Percentiles rank a stretch among this genome's conserved stretches.
Evolutionary conservation across 2,888 invertebrate genomes (phyloP).

Genomic region (Dastarcus helophoroides): DNA sequence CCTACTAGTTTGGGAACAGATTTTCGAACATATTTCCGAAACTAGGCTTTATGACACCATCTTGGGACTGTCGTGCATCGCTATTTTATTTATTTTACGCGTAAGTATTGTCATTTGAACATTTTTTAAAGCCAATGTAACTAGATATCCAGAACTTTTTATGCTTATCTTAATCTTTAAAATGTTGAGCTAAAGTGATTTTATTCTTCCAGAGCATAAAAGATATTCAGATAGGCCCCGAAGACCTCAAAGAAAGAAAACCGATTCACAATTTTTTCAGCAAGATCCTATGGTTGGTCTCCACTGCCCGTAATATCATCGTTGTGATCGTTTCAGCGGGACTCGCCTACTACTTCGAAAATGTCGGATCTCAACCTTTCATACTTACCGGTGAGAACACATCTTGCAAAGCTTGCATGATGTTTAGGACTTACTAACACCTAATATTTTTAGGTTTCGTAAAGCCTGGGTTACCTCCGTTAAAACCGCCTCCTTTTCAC

Average conservation of each 20-base stretch:
- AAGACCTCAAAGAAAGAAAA: slow-evolving; percentile 37
- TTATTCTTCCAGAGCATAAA: slow-evolving; percentile 54
- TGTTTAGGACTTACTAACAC: not conserved
- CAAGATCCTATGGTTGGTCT: slow-evolving; percentile 57
- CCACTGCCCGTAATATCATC: slow-evolving; percentile 64
- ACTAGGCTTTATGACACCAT: slow-evolving; percentile 59
- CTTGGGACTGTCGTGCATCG: slow-evolving; percentile 58
- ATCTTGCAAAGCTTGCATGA: not conserved
- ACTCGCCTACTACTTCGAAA: slow-evolving; percentile 54
- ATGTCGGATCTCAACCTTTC: slow-evolving; percentile 47
- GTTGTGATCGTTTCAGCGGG: slow-evolving; percentile 59
- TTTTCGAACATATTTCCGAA: slow-evolving; percentile 59
- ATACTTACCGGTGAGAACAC: slow-evolving; percentile 46
- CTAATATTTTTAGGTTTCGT: slow-evolving; percentile 46
- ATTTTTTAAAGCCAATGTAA: not conserved
- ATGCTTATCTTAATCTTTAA: not conserved
- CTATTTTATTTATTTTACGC: slow-evolving; percentile 55
- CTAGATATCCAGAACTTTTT: not conserved
- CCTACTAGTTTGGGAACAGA: slow-evolving; percentile 55
- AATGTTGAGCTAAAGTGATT: not conserved
- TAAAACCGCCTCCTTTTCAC: slow-evolving; percentile 55
- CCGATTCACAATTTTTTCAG: slow-evolving; percentile 37
- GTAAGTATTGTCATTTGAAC: slow-evolving; percentile 37
- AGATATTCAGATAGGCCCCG: slow-evolving; percentile 44
- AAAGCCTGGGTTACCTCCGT: slow-evolving; percentile 55